A percentile compares a stretch with the other conserved stretches of the same genome.
phyloP scores from a whole-genome alignment of 2,888 invertebrate genomes.

The Geophilus truncorum region DNA sequence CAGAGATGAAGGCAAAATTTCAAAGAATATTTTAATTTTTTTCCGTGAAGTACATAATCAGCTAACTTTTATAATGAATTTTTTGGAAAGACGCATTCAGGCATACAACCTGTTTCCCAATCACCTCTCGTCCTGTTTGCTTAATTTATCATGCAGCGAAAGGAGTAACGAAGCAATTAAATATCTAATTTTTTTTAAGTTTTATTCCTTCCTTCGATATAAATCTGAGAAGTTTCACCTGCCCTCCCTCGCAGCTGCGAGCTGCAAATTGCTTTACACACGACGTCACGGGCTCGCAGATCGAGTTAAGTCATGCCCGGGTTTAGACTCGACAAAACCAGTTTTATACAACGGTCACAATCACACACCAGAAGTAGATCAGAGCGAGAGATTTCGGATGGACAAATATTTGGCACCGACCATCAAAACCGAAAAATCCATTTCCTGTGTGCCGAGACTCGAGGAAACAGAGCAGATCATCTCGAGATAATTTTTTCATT shows the following conservation, averaged over 20 bases:
- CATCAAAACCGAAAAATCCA: not conserved
- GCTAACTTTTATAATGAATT: not conserved
- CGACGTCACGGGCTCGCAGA: not conserved
- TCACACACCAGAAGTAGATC: not conserved
- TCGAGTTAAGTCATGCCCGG: no score
- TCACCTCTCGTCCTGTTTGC: slow-evolving; percentile 27
- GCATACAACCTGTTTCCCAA: slow-evolving; percentile 21
- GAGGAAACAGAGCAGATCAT: not conserved
- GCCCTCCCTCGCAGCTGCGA: not conserved
- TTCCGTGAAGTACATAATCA: not conserved
- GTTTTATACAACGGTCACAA: not conserved
- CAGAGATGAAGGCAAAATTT: no score
- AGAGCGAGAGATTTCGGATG: not conserved
- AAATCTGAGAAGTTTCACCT: slow-evolving; percentile 10
- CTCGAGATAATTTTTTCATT: not conserved
- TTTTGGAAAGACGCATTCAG: not conserved
- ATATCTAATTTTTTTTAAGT: not conserved
- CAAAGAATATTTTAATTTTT: not conserved
- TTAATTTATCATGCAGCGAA: slow-evolving; percentile 8
- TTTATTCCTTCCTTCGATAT: not conserved
- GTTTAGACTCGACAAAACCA: not conserved
- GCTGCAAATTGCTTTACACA: not conserved
- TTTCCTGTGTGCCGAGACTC: not conserved
- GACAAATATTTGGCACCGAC: not conserved
- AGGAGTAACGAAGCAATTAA: not conserved